Evolutionary conservation across 2,797 vertebrate species (phyloP), one percentile per base, ranked within the genome.

Genomic region (Trichosurus vulpecula): DNA sequence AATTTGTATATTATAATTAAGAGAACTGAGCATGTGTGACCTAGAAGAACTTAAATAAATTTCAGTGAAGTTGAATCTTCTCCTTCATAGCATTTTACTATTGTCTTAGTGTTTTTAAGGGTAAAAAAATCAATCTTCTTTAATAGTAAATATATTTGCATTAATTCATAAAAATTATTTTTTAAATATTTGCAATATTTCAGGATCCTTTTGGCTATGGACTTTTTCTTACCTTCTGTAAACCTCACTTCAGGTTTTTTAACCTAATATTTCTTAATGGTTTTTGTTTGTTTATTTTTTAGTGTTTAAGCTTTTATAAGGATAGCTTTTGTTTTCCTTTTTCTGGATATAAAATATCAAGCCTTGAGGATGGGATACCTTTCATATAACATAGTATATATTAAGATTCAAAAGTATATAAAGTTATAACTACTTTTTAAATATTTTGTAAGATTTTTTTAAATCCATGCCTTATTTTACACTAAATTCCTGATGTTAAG

Each of bases 11-110:
- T 97, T 97, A 94, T 94, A 93, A 95, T 92, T 96, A 95, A 96
- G 91, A 97, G 87, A 97, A 92, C 90, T 96, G 92, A 93, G 51
- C 91, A 96, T n/a, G 93, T 96, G 58, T 96, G 93, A 97, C 94
- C 95, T 93, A 96, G 93, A 97, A 96, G 95, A 96, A 97, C 96
- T 97, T 97, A 95, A 95, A 94, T 97, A 35, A 29, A 93, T 97
- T 96, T 97, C 95, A 96, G 96, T 97, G 96, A 98, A 94, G 9
- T 98, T 98, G 97, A 96, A 97, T 97, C 96, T 92, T 95, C 96
- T 54, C 94, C 81, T 91, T 93, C 87, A 94, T 96, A 96, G 87
- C 61, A 90, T 95, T 96, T 95, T 94, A 92, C 61, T 94, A 14
- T 95, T 95, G 96, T 90, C 89, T 66, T 53, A 16, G 95, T 93